Evolutionary conservation across 2,113 vertebrate species (phyloP).

Genomic region (Pangasianodon hypophthalmus): DNA sequence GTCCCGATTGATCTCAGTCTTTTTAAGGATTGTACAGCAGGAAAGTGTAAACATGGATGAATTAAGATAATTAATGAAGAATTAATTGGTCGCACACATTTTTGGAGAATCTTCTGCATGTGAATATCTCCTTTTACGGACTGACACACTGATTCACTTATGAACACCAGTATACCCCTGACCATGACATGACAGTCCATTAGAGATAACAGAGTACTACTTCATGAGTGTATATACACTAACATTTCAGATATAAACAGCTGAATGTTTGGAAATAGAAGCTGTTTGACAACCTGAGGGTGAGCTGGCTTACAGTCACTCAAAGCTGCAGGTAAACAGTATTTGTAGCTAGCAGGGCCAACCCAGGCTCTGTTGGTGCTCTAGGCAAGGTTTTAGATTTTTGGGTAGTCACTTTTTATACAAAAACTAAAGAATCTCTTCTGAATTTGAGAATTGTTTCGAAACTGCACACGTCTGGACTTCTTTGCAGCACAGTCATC

Average conservation of each 20-base stretch:
- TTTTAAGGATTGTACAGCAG: background rate
- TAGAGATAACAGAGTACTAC: background rate
- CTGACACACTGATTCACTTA: background rate
- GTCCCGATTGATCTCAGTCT: background rate
- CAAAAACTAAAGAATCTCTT: too few species aligned
- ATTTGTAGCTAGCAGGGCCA: background rate
- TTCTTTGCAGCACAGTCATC: too few species aligned
- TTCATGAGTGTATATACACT: background rate
- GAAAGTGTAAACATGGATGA: slow-evolving; percentile 15
- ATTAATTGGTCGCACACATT: background rate
- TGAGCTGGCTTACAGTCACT: slow-evolving; percentile 10
- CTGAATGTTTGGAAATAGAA: background rate
- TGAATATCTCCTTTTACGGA: background rate
- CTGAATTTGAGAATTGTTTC: too few species aligned
- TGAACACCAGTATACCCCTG: background rate
- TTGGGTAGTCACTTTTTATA: too few species aligned
- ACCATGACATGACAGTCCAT: background rate
- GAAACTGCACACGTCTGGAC: too few species aligned
- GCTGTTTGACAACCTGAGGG: background rate
- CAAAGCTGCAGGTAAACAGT: background rate
- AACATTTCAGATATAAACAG: background rate
- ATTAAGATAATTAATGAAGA: background rate
- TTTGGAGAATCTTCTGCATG: background rate
- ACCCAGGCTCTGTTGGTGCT: too few species aligned
- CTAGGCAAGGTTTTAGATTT: too few species aligned